These are phyloP conservation scores for Sinocyclocheilus maitianheensis DNA, from an alignment of 2,113 vertebrate species.

Conservation along the genomic window DNA sequence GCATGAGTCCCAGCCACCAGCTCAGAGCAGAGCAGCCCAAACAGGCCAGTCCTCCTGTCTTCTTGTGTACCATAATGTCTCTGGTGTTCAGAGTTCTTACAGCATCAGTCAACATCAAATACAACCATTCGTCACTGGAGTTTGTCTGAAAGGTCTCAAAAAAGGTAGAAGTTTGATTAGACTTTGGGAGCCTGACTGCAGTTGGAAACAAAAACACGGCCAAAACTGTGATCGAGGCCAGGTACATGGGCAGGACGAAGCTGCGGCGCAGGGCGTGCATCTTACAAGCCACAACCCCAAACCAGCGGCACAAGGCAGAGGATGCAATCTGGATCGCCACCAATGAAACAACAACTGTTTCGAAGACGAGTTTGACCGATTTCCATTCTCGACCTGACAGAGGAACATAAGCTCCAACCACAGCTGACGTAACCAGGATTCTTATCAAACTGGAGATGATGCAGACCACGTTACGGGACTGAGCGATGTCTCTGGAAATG, in stretches of 20 bases:
- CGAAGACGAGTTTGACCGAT: background rate
- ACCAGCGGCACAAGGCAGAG: constrained; percentile 72
- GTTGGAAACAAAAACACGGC: constrained; percentile 56
- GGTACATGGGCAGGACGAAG: constrained; percentile 71
- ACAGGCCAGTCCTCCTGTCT: constrained; percentile 43
- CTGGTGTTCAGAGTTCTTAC: constrained; percentile 60
- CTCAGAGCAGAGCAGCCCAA: constrained; percentile 51
- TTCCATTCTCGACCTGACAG: constrained; percentile 2
- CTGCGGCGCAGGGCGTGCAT: constrained; percentile 71
- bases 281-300: constrained; percentile 72
- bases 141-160: background rate
- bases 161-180: constrained; percentile 45
- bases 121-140: constrained; percentile 26
- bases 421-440: constrained; percentile 43
- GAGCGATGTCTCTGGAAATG: constrained; percentile 46
- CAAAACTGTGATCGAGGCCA: constrained; percentile 66
- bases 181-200: constrained; percentile 37
- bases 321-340: constrained; percentile 67
- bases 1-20: constrained; percentile 69
- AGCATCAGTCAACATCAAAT: constrained; percentile 56
- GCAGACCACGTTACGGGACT: constrained; percentile 45
- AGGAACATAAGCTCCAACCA: constrained; percentile 33
- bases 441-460: constrained; percentile 53
- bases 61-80: constrained; percentile 37
- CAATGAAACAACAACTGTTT: constrained; percentile 1